Conservation (phyloP, 2,797 vertebrate species). For the Thripadectes ignobilis region DNA sequence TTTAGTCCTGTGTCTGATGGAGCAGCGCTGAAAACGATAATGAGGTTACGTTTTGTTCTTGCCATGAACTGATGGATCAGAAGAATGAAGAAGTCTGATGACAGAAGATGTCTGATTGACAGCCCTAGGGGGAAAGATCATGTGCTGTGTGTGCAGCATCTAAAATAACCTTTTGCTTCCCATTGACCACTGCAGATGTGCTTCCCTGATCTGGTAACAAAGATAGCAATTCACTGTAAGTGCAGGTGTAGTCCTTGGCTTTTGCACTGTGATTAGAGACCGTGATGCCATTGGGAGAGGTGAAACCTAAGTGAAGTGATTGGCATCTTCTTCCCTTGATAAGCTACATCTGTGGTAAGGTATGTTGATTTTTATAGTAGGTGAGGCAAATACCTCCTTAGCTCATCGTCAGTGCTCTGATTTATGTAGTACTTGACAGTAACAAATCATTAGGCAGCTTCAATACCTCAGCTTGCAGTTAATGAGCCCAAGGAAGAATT, state of each 20-base stretch:
- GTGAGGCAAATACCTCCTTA: constrained; percentile 1
- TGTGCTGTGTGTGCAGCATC: constrained; percentile 24
- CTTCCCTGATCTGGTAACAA: not conserved
- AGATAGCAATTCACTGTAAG: not conserved
- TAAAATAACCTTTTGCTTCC: constrained; percentile 40
- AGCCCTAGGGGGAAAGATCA: not conserved
- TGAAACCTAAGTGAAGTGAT: not conserved
- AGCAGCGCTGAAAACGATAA: not conserved
- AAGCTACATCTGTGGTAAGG: not conserved
- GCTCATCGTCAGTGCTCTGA: constrained; percentile 25
- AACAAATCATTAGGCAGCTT: constrained; percentile 36
- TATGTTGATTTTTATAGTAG: constrained; percentile 5
- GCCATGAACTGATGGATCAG: not conserved
- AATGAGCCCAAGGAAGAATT: constrained; percentile 29
- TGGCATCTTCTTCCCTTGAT: not conserved
- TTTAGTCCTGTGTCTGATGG: constrained; percentile 5
- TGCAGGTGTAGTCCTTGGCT: not conserved
- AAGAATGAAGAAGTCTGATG: too few relatives aligned
- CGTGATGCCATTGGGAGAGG: not conserved
- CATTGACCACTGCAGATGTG: not conserved
- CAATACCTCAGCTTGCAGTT: not conserved
- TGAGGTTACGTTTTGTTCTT: constrained; percentile 39
- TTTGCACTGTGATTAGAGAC: not conserved
- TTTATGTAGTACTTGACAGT: constrained; percentile 19
- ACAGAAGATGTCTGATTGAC: constrained; percentile 24